Evolutionary conservation across 2,797 vertebrate genomes (phyloP).

Genomic region (Epinephelus malabaricus): DNA sequence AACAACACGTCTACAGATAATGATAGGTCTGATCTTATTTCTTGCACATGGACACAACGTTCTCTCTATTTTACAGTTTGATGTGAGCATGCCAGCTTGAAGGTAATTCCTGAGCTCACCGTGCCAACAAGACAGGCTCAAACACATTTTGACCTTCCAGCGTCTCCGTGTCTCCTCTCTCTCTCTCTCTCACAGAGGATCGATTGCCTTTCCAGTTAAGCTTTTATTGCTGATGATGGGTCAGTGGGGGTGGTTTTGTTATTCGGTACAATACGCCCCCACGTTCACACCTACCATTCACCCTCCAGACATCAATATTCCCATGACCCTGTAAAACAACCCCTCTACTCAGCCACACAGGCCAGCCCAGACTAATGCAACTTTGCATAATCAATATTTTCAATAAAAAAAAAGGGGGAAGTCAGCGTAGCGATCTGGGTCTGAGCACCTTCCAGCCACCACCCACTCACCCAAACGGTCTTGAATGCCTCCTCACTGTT

Average conservation of each 20-base stretch:
- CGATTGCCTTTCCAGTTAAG: slow-evolving; percentile 72
- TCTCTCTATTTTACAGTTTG: slow-evolving; percentile 22
- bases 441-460: slow-evolving; percentile 21
- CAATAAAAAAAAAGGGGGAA: slow-evolving; percentile 30
- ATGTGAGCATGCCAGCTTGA: slow-evolving; percentile 18
- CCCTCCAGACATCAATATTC: slow-evolving; percentile 79
- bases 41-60: neutral
- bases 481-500: slow-evolving; percentile 57
- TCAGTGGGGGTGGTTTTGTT: slow-evolving; percentile 70
- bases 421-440: slow-evolving; percentile 37
- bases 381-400: slow-evolving; percentile 79
- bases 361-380: slow-evolving; percentile 53
- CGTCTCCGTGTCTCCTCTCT: slow-evolving; percentile 36
- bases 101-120: slow-evolving; percentile 14
- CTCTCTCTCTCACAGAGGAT: slow-evolving; percentile 55
- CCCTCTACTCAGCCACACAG: slow-evolving; percentile 34
- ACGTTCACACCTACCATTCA: slow-evolving; percentile 55
- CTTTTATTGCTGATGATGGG: slow-evolving; percentile 80
- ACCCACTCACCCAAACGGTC: slow-evolving; percentile 34
- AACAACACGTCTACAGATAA: slow-evolving; percentile 17
- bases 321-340: slow-evolving; percentile 76
- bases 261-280: slow-evolving; percentile 52
- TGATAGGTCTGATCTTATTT: slow-evolving; percentile 20
- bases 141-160: slow-evolving; percentile 72
- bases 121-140: slow-evolving; percentile 19